Base-by-base conservation (phyloP, 2,888 invertebrate genomes). In the Orthosia gracilis region DNA sequence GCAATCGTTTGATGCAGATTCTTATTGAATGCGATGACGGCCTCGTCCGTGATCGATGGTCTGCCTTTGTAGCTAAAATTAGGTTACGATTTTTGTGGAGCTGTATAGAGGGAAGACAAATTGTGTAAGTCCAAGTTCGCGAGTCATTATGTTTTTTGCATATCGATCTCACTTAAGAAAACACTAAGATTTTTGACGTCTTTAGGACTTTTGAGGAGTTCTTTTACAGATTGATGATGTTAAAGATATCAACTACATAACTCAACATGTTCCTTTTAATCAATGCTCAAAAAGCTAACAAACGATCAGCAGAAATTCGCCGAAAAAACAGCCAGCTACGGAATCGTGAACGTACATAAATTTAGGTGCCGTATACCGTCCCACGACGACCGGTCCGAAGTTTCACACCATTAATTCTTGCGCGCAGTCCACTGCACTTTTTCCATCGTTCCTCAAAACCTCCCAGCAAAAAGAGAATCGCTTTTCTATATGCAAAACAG, bases 371-470 rank as follows among this genome's bases (percentile, higher is more conserved):
- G 86, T 70, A 79, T 73, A 84, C 76, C 88, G 83, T 89, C 90
- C 89, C 90, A 88, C 91, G 90, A 91, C 80, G 84, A 63, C 68
- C 79, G 73, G 73, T 21, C 81, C 83, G 64, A 94, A 94, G 92
- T 94, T 94, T 93, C 95, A 93, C 95, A 90, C 94, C 95, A 96
- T 96, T 96, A 95, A 95, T 94, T 95, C 94, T 93, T 93, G 90
- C 91, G 88, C 92, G 91, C 93, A 93, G 92, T 91, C 93, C 93
- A 91, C 92, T 95, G 95, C 94, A 94, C 92, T 95, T 94, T 94
- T 92, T 91, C 91, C 86, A 87, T 85, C 83, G 81, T 81, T 85
- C 84, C 84, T 89, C 87, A 87, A 84, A 86, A 80, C 70, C 57
- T 75, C 72, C 76, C 45, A 75, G 26, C 31, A 76, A 82, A 82